Base-by-base conservation (phyloP, 2,888 invertebrate genomes). In the Eulithis prunata region DNA sequence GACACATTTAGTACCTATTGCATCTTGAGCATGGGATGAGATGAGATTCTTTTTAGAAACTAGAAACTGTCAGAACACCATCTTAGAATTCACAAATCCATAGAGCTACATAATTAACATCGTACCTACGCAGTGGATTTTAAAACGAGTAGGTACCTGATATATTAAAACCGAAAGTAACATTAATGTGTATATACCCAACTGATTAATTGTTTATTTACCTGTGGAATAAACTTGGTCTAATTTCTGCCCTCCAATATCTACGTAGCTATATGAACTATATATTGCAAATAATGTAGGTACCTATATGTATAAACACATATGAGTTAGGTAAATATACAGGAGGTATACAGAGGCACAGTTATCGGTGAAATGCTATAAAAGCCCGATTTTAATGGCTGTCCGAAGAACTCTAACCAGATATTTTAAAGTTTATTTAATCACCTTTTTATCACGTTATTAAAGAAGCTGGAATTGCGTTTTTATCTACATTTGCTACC, bases 371-470 rank as follows among this genome's bases (percentile, higher is more conserved):
- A 65, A 56, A 56, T 46, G 58, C 41, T 52, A 51, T 55, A 47
- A 62, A 59, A 57, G 6, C 7, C 36, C 57, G 52, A 46, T 57
- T 57, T 63, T 57, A 63, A 57, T 63, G 21, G 12, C 32, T 57
- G 62, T 36, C 62, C 45, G 46, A 52, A 55, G 14, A 62, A 49
- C 54, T 43, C 47, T 62, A 41, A 57, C 49, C 49, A 43, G 49
- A 51, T 56, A 62, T 56, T 56, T 21, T 47, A 62, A 43, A 32
- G 32, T 57, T 57, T 57, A 62, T 62, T 62, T 57, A 45, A 57
- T 62, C 14, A 57, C 62, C 10, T 52, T 52, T 57, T 57, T 57
- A 57, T 57, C 62, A 45, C 62, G 51, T 57, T 62, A 36, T 62
- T 51, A 52, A 62, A 52, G 11, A 55, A 47, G 21, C 49, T 55